Evolutionary conservation across 2,113 vertebrate genomes (phyloP).

Genomic region (Patagioenas fasciata): DNA sequence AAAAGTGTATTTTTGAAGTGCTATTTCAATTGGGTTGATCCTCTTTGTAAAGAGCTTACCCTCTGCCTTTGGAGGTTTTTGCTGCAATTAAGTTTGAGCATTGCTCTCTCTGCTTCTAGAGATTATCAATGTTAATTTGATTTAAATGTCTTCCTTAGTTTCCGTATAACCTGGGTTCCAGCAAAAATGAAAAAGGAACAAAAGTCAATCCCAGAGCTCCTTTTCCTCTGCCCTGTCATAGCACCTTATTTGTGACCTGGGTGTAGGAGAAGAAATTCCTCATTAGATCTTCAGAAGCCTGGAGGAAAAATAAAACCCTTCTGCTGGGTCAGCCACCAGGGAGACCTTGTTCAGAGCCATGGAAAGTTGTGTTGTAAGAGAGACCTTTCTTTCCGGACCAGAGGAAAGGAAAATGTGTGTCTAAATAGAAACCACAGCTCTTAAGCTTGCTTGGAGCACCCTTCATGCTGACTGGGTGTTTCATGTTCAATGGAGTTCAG

Average conservation of each 20-base stretch:
- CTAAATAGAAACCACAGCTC: background rate
- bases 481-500: fast-evolving
- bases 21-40: fast-evolving
- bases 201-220: background rate
- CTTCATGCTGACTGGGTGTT: background rate
- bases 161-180: background rate
- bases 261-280: background rate
- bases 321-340: background rate
- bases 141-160: background rate
- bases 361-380: fast-evolving
- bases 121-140: background rate
- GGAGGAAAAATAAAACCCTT: background rate
- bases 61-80: background rate
- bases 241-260: background rate
- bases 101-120: background rate
- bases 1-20: background rate
- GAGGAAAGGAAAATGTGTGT: background rate
- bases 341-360: fast-evolving
- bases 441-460: background rate
- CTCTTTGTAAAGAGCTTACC: background rate
- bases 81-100: background rate
- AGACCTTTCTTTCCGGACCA: fast-evolving
- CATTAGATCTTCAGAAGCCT: background rate
- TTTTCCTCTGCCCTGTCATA: background rate
- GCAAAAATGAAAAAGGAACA: background rate